Evolutionary conservation across 1,140 invertebrate genomes (phyloP), one percentile per base, ranked within the genome.

Genomic region (Drosophila neocordata): DNA sequence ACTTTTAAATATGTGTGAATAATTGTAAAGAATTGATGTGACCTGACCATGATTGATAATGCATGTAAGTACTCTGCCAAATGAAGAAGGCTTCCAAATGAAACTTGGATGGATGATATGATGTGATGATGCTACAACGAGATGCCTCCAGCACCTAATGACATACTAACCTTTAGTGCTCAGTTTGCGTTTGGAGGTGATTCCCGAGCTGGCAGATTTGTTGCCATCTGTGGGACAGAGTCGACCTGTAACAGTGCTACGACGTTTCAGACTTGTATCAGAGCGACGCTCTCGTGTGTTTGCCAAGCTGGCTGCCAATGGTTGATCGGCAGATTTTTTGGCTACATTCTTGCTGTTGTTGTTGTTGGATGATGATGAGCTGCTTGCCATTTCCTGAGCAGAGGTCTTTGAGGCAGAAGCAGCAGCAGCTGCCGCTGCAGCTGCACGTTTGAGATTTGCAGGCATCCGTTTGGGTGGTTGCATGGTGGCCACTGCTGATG

Each of bases 401-500:
- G 64, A 20, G 1, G 65, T 59, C 57, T 34, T 56, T 35, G 41
- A 7, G 44, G 67, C 64, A 44, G 70, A 62, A 7, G 71, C 77
- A 9, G 65, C 63, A 4, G 68, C 55, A 24, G 56, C 20, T 0
- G 67, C 41, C 8, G 69, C 75, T 62, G 53, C 24, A 7, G 53
- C 77, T 73, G 72, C 61, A 5, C 83, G 73, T 38, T 88, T 88
- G 1, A 88, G 15, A 65, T 88, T 75, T 7, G 84, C 83, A 4
- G 83, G 83, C 83, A 88, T 88, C 4, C 83, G 79, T 48, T 88
- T 88, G 24, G 83, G 83, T 13, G 83, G 84, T 27, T 89, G 83
- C 83, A 88, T 88, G 11, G 81, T 58, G 37, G 38, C 53, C 48
- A 22, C 63, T 66, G 58, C 58, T 38, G 69, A 71, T n/a, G 48